phyloP scores from a whole-genome alignment of 2,113 vertebrate genomes.

The Pandion haliaetus region DNA sequence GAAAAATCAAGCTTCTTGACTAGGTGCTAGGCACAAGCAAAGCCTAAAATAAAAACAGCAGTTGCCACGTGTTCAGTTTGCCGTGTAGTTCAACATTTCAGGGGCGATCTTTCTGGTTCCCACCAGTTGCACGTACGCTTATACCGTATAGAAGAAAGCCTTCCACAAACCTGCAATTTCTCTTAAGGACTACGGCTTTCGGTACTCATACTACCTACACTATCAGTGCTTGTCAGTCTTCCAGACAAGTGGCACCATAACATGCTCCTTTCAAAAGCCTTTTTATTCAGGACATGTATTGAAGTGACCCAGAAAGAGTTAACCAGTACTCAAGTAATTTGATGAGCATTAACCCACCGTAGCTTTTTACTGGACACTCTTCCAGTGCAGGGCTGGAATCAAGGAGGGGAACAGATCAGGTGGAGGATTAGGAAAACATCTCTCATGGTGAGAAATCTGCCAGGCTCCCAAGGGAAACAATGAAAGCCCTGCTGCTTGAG shows the following conservation, averaged over 20 bases:
- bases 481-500: neutral
- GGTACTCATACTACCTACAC: rapidly evolving
- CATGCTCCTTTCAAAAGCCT: neutral
- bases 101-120: neutral
- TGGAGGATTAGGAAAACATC: constrained; percentile 17
- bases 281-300: neutral
- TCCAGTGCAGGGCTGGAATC: neutral
- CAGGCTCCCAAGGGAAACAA: neutral
- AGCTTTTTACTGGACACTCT: neutral
- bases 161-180: neutral
- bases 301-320: neutral
- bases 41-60: neutral
- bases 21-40: neutral
- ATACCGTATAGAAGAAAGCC: neutral
- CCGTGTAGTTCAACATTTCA: neutral
- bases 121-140: neutral
- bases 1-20: neutral
- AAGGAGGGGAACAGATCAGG: neutral
- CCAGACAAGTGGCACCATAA: neutral
- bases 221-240: neutral
- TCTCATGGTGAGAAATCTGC: neutral
- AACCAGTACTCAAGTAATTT: rapidly evolving
- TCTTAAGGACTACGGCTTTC: neutral
- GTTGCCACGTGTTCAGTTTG: neutral
- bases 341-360: neutral